phyloP scores from a whole-genome alignment of 2,888 invertebrate species.

The Coelinius sp. region DNA sequence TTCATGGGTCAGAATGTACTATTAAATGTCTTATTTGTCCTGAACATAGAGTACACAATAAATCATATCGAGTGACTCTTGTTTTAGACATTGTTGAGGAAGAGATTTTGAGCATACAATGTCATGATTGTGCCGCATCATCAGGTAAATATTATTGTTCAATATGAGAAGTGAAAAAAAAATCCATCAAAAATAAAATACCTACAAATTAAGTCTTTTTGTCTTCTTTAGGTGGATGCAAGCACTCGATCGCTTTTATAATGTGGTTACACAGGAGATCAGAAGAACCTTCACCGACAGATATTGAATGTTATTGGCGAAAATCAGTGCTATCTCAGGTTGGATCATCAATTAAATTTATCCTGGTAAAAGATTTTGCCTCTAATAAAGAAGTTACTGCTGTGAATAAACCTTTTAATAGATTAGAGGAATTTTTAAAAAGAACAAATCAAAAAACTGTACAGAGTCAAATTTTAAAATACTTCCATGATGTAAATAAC shows the following conservation, averaged over 20 bases:
- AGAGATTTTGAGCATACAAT: constrained; percentile 36
- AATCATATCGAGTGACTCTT: constrained; percentile 42
- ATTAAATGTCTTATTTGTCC: constrained; percentile 46
- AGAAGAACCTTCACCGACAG: constrained; percentile 44
- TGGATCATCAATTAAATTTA: constrained; percentile 26
- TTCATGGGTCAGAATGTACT: constrained; percentile 33
- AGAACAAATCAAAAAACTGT: constrained; percentile 16
- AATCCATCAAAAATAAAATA: background rate
- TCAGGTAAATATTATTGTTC: constrained; percentile 37
- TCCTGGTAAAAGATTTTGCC: constrained; percentile 15
- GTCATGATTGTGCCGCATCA: constrained; percentile 47
- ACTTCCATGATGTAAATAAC: constrained; percentile 9
- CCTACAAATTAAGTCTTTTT: constrained; percentile 4
- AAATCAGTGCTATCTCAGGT: constrained; percentile 40
- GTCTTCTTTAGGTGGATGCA: constrained; percentile 48
- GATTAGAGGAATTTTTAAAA: constrained; percentile 12
- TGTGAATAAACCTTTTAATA: constrained; percentile 8
- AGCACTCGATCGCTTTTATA: constrained; percentile 48
- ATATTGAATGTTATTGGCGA: constrained; percentile 40
- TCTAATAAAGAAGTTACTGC: background rate
- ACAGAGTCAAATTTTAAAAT: constrained; percentile 20
- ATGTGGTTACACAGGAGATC: constrained; percentile 49
- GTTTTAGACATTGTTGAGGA: constrained; percentile 40
- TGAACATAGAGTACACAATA: constrained; percentile 46
- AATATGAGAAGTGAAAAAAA: constrained; percentile 6